Conservation (phyloP, 2,113 vertebrate genomes). For the Brienomyrus brachyistius region DNA sequence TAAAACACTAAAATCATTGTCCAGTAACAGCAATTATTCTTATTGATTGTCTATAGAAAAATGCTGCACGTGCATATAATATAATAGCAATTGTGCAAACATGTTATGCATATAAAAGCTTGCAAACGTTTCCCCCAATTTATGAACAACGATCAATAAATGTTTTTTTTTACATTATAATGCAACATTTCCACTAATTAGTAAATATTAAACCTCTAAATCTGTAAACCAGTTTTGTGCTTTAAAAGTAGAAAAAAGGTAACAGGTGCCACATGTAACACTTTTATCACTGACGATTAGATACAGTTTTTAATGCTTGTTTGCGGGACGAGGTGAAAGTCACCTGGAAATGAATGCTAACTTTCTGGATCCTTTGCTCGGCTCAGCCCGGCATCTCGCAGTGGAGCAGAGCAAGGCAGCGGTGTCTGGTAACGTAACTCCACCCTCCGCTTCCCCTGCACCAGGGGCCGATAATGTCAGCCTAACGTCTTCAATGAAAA, state of each 20-base stretch:
- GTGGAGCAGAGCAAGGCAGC: not conserved
- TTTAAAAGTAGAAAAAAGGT: not conserved
- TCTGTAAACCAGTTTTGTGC: not conserved
- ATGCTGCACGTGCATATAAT: not conserved
- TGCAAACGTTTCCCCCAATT: not conserved
- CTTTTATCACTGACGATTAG: not conserved
- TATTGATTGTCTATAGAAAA: not conserved
- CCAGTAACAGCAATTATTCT: not conserved
- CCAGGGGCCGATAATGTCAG: constrained; percentile 18
- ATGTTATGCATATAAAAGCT: not conserved
- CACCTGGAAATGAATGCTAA: not conserved
- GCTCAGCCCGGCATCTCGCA: not conserved
- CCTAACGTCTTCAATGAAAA: constrained; percentile 23
- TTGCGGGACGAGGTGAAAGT: not conserved
- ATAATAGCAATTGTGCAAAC: not conserved
- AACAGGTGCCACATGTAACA: not conserved
- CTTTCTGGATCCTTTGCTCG: not conserved
- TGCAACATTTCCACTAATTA: not conserved
- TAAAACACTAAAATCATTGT: not conserved
- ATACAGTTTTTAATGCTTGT: not conserved
- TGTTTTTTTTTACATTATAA: not conserved
- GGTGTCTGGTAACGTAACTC: too few relatives aligned
- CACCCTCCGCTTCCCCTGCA: not conserved
- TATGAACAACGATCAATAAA: not conserved
- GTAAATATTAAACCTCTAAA: not conserved